Evolutionary conservation across 1,140 invertebrate genomes (phyloP).

Genomic region (Drosophila azteca): DNA sequence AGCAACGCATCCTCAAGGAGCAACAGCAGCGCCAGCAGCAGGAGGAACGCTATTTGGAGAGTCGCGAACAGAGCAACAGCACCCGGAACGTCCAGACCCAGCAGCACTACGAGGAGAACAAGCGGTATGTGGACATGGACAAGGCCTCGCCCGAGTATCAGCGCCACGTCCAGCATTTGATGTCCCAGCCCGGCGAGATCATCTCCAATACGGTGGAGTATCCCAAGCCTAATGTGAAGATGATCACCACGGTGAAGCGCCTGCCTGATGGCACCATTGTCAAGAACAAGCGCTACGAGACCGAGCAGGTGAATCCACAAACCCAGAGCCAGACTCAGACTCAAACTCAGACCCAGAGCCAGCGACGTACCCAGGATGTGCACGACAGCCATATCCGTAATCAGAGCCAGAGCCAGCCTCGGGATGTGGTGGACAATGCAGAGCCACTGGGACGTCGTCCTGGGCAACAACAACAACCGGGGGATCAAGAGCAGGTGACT

Average conservation of each 20-base stretch:
- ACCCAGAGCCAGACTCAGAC: conserved; percentile 15
- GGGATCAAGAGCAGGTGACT: conserved; percentile 58
- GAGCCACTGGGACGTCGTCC: conserved; percentile 32
- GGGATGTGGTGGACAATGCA: conserved; percentile 64
- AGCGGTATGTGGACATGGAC: conserved; percentile 81
- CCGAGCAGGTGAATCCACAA: conserved; percentile 76
- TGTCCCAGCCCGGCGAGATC: conserved; percentile 82
- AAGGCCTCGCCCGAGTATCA: conserved; percentile 81
- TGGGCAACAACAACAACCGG: background rate
- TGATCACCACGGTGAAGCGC: conserved; percentile 86
- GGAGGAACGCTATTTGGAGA: conserved; percentile 67
- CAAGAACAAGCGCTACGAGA: conserved; percentile 87
- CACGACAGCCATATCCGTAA: conserved; percentile 19
- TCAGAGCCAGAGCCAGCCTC: conserved; percentile 36
- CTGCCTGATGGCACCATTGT: conserved; percentile 87
- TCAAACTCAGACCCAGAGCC: conserved; percentile 29
- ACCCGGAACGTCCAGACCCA: conserved; percentile 73
- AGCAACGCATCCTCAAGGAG: conserved; percentile 38
- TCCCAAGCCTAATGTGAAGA: conserved; percentile 86
- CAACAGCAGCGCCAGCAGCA: conserved; percentile 40
- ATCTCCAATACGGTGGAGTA: conserved; percentile 86
- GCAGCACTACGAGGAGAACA: conserved; percentile 74
- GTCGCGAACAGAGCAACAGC: conserved; percentile 66
- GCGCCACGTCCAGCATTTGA: conserved; percentile 75
- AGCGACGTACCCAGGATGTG: conserved; percentile 1